A percentile compares a stretch with the other conserved stretches of the same genome.
These are phyloP conservation scores for Xestia rhomboidea DNA, from an alignment of 2,888 invertebrate genomes.

Conservation along the genomic window DNA sequence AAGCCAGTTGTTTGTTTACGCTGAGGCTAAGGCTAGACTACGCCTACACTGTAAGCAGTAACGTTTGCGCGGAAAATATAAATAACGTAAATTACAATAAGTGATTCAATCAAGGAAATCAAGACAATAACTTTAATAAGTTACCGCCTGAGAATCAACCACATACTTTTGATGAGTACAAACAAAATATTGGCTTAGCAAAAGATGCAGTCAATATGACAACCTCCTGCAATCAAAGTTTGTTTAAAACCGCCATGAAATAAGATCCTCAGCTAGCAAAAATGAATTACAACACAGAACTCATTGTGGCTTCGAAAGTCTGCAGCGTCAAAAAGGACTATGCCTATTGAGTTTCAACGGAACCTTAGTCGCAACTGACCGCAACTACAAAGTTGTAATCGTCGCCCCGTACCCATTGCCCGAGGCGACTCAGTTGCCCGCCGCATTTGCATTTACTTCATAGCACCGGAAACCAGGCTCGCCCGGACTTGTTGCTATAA, in stretches of 20 bases:
- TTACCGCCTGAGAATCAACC: background rate
- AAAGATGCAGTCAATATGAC: background rate
- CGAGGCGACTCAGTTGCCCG: conserved; percentile 50
- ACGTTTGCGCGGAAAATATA: background rate
- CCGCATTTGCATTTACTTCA: conserved; percentile 62
- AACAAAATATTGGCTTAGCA: background rate
- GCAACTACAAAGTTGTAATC: conserved; percentile 57
- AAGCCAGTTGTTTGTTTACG: conserved; percentile 42
- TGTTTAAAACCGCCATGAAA: background rate
- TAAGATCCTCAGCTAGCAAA: background rate
- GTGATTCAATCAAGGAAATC: background rate
- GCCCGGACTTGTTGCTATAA: conserved; percentile 57
- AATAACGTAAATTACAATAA: conserved; percentile 2
- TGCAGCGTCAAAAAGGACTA: conserved; percentile 42
- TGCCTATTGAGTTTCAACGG: conserved; percentile 22
- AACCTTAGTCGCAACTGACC: conserved; percentile 43
- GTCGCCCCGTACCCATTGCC: conserved; percentile 39
- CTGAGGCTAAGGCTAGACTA: conserved; percentile 47
- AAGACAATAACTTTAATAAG: background rate
- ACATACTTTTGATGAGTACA: background rate
- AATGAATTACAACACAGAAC: conserved; percentile 12
- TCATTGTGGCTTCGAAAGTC: conserved; percentile 32
- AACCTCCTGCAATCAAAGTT: background rate
- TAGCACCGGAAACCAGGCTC: conserved; percentile 60
- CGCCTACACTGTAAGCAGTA: conserved; percentile 40